A percentile compares a stretch with the other conserved stretches of the same genome.
Conservation (phyloP, 2,888 invertebrate species). For the Branchipolynoe longqiensis region DNA sequence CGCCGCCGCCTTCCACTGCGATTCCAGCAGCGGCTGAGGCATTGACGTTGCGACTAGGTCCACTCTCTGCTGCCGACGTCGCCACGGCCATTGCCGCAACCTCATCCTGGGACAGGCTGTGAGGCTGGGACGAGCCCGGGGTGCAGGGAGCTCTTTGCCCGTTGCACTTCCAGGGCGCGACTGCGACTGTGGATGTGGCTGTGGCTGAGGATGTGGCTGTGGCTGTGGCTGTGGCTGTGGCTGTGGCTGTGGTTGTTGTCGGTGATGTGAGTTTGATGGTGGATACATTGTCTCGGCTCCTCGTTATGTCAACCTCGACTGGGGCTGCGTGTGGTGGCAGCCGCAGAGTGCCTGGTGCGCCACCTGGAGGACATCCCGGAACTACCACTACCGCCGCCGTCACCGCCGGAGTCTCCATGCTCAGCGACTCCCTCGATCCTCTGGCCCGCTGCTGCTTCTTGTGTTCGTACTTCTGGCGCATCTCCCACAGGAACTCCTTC, state of each 20-base stretch:
- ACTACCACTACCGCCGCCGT: background rate
- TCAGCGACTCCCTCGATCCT: background rate
- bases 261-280: conserved; percentile 23
- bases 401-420: background rate
- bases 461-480: conserved; percentile 61
- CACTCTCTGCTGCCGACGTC: background rate
- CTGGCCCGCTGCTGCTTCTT: conserved; percentile 44
- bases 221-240: too few relatives aligned
- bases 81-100: too few relatives aligned
- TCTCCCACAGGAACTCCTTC: conserved; percentile 63
- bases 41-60: background rate
- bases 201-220: too few relatives aligned
- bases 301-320: background rate
- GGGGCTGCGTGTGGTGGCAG: background rate
- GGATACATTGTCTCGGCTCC: background rate
- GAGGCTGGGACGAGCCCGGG: background rate
- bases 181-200: too few relatives aligned
- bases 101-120: background rate
- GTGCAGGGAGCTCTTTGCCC: too few relatives aligned
- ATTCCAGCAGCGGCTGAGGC: too few relatives aligned
- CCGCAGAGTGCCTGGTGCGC: background rate
- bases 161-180: too few relatives aligned
- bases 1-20: too few relatives aligned
- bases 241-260: background rate
- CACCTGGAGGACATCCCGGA: background rate